Evolutionary conservation across 1,140 invertebrate genomes (phyloP).

Genomic region (Macrosteles quadrilineatus): DNA sequence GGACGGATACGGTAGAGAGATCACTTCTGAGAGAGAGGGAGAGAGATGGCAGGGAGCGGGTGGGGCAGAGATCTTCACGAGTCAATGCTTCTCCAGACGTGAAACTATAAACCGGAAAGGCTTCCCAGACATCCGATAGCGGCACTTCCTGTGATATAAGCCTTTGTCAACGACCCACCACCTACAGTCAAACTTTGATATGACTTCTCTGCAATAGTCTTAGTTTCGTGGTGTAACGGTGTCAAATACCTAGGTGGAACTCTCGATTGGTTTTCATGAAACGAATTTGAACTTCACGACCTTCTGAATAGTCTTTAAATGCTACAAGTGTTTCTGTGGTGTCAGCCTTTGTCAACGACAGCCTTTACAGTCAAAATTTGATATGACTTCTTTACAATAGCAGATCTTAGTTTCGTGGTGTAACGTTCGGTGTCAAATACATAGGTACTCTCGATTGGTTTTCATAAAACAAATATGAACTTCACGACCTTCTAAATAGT

Average conservation of each 20-base stretch:
- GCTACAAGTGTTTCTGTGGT: too few relatives aligned
- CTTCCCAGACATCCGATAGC: conserved; percentile 3
- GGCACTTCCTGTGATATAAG: neutral
- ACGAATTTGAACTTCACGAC: too few relatives aligned
- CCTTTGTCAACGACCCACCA: neutral
- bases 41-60: too few relatives aligned
- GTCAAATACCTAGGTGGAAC: too few relatives aligned
- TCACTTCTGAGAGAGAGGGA: too few relatives aligned
- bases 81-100: conserved; percentile 12
- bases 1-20: too few relatives aligned
- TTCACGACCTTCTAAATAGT: too few relatives aligned
- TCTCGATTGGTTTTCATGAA: too few relatives aligned
- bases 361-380: neutral
- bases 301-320: too few relatives aligned
- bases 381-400: neutral
- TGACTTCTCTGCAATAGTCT: neutral
- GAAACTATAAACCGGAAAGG: conserved; percentile 15
- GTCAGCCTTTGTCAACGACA: neutral
- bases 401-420: neutral
- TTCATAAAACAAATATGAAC: too few relatives aligned
- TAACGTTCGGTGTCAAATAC: neutral
- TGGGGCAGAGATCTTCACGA: neutral
- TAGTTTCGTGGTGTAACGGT: neutral
- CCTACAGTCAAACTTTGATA: neutral
- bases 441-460: too few relatives aligned